Evolutionary conservation across 2,797 vertebrate genomes (phyloP).

Genomic region (Liasis olivaceus): DNA sequence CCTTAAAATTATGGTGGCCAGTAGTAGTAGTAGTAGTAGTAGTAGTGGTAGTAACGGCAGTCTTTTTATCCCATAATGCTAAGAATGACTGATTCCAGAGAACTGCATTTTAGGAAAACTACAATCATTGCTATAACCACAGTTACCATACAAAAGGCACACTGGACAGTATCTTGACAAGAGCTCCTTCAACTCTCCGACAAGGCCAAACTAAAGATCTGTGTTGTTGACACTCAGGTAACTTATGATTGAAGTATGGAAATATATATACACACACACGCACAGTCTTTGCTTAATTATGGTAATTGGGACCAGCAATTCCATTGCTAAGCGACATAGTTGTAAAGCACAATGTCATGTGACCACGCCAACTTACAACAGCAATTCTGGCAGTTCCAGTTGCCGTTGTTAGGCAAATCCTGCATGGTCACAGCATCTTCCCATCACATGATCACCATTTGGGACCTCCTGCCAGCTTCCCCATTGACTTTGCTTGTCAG

Average conservation of each 20-base stretch:
- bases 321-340: not conserved
- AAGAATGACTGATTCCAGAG: not conserved
- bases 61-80: not conserved
- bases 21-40: not conserved
- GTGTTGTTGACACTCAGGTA: too few species aligned
- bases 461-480: not conserved
- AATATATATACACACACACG: not conserved
- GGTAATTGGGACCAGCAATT: not conserved
- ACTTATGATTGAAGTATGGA: not conserved
- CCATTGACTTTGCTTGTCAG: not conserved
- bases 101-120: not conserved
- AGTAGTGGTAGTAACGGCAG: not conserved
- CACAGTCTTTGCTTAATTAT: not conserved
- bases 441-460: not conserved
- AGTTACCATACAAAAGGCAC: not conserved
- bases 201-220: not conserved
- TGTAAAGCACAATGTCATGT: not conserved
- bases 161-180: not conserved
- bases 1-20: not conserved
- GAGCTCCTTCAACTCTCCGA: not conserved
- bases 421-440: not conserved
- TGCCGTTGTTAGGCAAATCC: not conserved
- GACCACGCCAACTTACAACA: not conserved
- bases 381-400: not conserved
- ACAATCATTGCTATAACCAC: not conserved